phyloP scores from a whole-genome alignment of 2,797 vertebrate genomes.

The Crenuchus spilurus region DNA sequence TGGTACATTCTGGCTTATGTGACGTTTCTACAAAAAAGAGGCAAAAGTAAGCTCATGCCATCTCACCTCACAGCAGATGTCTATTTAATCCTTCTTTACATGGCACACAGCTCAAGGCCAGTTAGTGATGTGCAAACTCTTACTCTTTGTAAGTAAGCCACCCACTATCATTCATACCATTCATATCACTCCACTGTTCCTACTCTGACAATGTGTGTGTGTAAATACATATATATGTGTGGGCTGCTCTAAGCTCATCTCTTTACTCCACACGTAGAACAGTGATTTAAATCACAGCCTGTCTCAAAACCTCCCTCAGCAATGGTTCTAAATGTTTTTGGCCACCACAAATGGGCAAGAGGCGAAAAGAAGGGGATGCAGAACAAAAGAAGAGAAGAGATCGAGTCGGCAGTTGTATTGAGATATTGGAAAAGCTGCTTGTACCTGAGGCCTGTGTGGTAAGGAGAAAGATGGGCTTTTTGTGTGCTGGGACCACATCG shows the following conservation, averaged over 20 bases:
- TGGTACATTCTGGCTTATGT: neutral
- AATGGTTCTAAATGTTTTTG: slow-evolving; percentile 43
- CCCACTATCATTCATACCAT: slow-evolving; percentile 31
- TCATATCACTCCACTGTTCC: slow-evolving; percentile 18
- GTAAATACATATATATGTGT: slow-evolving; percentile 9
- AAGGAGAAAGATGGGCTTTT: slow-evolving; percentile 38
- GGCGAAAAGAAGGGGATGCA: slow-evolving; percentile 21
- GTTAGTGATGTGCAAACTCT: neutral
- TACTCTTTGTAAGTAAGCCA: slow-evolving; percentile 26
- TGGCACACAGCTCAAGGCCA: neutral
- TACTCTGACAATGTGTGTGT: slow-evolving; percentile 21
- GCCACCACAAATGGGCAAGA: neutral
- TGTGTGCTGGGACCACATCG: slow-evolving; percentile 36
- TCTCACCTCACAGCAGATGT: neutral
- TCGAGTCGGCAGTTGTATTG: slow-evolving; percentile 55
- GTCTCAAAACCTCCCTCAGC: slow-evolving; percentile 3
- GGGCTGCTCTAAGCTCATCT: slow-evolving; percentile 8
- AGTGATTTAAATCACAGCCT: slow-evolving; percentile 36
- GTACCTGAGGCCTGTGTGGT: slow-evolving; percentile 41
- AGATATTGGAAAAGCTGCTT: slow-evolving; percentile 51
- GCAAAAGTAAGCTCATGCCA: neutral
- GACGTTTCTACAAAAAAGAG: neutral
- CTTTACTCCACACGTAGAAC: slow-evolving; percentile 3
- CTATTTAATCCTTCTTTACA: slow-evolving; percentile 5
- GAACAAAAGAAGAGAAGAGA: slow-evolving; percentile 39